These are phyloP conservation scores for Synchiropus splendidus DNA, from an alignment of 2,113 vertebrate species.

Conservation along the genomic window DNA sequence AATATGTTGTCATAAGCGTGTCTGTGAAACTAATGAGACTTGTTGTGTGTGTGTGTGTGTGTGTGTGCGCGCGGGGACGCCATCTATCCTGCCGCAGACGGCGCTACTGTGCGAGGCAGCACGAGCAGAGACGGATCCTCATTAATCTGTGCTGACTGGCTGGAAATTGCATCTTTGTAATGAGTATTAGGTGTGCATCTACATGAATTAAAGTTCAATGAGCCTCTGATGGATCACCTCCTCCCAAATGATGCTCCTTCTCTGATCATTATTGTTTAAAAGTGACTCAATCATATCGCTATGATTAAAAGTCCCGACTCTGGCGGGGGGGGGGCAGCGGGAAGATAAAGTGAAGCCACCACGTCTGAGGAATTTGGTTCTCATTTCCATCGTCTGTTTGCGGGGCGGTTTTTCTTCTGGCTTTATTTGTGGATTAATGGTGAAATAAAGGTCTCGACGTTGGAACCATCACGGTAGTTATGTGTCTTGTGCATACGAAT, in stretches of 20 bases:
- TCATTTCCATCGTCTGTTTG: too few species aligned
- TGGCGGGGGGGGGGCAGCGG: slow-evolving; percentile 26
- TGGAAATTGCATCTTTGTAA: slow-evolving; percentile 78
- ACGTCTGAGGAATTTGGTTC: slow-evolving; percentile 26
- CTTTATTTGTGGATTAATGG: slow-evolving; percentile 5
- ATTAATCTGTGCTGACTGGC: slow-evolving; percentile 73
- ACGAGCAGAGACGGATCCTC: slow-evolving; percentile 56
- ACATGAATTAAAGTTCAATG: slow-evolving; percentile 79
- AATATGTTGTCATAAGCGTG: slow-evolving; percentile 50
- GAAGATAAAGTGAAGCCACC: slow-evolving; percentile 51
- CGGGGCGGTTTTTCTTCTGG: slow-evolving; percentile 13
- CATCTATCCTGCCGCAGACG: slow-evolving; percentile 64
- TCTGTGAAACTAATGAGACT: slow-evolving; percentile 46
- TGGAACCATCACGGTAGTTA: too few species aligned
- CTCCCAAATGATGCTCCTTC: slow-evolving; percentile 63
- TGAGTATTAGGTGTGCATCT: slow-evolving; percentile 79
- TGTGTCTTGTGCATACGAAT: too few species aligned
- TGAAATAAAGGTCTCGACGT: not conserved
- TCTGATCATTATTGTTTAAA: slow-evolving; percentile 70
- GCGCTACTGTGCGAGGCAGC: slow-evolving; percentile 55
- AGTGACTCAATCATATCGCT: slow-evolving; percentile 71
- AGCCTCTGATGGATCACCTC: slow-evolving; percentile 70
- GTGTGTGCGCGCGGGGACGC: slow-evolving; percentile 40
- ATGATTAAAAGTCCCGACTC: slow-evolving; percentile 61
- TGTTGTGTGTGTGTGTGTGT: slow-evolving; percentile 22